Percentiles rank a stretch among this genome's conserved stretches.
phyloP scores from a whole-genome alignment of 2,797 vertebrate genomes.

The Neosilurus mollespiculum region DNA sequence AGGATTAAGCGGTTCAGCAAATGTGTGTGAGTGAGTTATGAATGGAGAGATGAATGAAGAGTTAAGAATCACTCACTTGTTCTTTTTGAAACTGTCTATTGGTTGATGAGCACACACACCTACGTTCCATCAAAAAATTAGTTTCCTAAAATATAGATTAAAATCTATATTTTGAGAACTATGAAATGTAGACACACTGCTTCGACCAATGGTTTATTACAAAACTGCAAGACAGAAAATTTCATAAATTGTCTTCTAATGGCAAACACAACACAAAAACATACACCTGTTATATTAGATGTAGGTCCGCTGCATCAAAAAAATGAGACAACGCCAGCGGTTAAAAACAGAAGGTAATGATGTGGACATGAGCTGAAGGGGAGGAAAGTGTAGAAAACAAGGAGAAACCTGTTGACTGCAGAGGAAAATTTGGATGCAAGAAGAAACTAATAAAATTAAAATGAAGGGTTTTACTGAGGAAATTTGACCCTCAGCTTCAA shows the following conservation, averaged over 20 bases:
- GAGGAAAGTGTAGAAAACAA: slow-evolving; percentile 27
- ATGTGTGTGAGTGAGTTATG: too few species aligned
- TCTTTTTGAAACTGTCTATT: background rate
- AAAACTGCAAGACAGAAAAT: slow-evolving; percentile 72
- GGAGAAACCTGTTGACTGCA: slow-evolving; percentile 32
- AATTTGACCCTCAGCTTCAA: slow-evolving; percentile 28
- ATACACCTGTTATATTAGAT: slow-evolving; percentile 62
- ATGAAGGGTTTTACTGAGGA: slow-evolving; percentile 19
- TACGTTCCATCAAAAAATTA: background rate
- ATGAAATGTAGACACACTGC: slow-evolving; percentile 38
- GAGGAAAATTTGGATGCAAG: slow-evolving; percentile 18
- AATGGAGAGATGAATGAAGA: background rate
- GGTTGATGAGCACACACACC: background rate
- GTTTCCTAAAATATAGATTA: background rate
- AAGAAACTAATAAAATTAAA: slow-evolving; percentile 28
- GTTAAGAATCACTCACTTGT: background rate
- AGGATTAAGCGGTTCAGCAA: too few species aligned
- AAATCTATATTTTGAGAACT: slow-evolving; percentile 5
- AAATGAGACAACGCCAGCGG: slow-evolving; percentile 53
- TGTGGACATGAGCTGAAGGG: slow-evolving; percentile 36
- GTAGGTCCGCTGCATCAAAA: slow-evolving; percentile 57
- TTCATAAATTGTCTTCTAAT: slow-evolving; percentile 70
- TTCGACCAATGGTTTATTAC: slow-evolving; percentile 74
- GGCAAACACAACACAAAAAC: slow-evolving; percentile 76
- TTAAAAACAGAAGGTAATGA: slow-evolving; percentile 52